Conservation (phyloP, 2,797 vertebrate genomes). For the Myiothlypis chrysogaster region DNA sequence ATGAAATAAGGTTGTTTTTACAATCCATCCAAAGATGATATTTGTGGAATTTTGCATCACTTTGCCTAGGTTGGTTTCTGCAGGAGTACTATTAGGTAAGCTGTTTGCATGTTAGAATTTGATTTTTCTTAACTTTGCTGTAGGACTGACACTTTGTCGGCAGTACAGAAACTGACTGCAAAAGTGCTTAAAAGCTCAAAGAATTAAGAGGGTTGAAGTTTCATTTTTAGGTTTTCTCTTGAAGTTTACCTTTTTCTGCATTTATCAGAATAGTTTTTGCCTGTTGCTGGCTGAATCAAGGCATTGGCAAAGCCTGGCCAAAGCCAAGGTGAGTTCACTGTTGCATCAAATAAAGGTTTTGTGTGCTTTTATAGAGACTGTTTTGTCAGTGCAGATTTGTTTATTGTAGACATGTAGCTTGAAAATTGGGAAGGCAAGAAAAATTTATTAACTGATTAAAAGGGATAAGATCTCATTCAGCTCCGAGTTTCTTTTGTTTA, state of each 20-base stretch:
- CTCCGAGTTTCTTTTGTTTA: background rate
- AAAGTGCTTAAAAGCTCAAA: background rate
- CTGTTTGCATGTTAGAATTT: background rate
- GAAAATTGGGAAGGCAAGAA: background rate
- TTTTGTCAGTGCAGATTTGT: background rate
- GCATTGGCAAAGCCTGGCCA: background rate
- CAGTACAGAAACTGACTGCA: background rate
- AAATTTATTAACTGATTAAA: slow-evolving; percentile 15
- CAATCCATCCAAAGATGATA: background rate
- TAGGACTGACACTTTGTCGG: background rate
- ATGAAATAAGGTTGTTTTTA: background rate
- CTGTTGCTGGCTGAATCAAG: background rate
- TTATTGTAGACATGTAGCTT: background rate
- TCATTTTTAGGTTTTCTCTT: background rate
- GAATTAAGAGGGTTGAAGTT: background rate
- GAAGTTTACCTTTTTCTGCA: background rate
- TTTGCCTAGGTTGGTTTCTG: background rate
- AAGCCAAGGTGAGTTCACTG: background rate
- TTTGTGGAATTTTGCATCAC: background rate
- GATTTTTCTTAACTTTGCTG: background rate
- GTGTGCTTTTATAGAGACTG: background rate
- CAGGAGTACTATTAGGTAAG: background rate
- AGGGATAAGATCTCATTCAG: slow-evolving; percentile 28
- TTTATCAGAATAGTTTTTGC: background rate
- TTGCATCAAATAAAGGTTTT: background rate